These are phyloP conservation scores for Paraplagusia blochii DNA, from an alignment of 2,113 vertebrate species.

Conservation along the genomic window DNA sequence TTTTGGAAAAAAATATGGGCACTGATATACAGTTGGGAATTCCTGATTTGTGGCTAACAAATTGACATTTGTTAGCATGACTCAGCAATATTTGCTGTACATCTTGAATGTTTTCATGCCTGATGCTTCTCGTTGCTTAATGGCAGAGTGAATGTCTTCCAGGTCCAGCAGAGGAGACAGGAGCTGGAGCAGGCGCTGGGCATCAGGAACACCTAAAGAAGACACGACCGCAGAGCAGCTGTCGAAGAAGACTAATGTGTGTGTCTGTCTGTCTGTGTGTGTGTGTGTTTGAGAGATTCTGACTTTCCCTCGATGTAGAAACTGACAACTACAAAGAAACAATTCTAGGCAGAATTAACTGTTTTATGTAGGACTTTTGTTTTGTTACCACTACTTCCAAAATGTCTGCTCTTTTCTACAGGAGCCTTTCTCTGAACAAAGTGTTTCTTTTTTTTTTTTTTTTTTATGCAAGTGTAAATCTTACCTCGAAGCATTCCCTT, in stretches of 20 bases:
- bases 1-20: no score
- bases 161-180: conserved; percentile 97
- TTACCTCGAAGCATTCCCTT: conserved; percentile 62
- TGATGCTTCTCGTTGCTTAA: no score
- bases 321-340: conserved; percentile 28
- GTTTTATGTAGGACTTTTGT: conserved; percentile 41
- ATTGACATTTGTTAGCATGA: no score
- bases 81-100: no score
- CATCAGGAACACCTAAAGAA: conserved; percentile 88
- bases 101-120: no score
- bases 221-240: conserved; percentile 5
- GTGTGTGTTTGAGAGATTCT: conserved; percentile 12
- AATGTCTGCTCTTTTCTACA: background rate
- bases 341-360: conserved; percentile 45
- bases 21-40: no score
- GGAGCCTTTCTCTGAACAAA: conserved; percentile 30
- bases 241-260: conserved; percentile 14
- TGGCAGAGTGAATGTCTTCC: conserved; percentile 34
- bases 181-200: conserved; percentile 97
- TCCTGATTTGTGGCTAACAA: no score
- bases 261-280: background rate
- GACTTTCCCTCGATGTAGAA: conserved; percentile 2
- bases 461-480: conserved; percentile 39
- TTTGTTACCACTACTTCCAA: conserved; percentile 28
- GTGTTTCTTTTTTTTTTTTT: conserved; percentile 44